These are phyloP conservation scores for Irena cyanogastra DNA, from an alignment of 2,113 vertebrate genomes.

Conservation along the genomic window DNA sequence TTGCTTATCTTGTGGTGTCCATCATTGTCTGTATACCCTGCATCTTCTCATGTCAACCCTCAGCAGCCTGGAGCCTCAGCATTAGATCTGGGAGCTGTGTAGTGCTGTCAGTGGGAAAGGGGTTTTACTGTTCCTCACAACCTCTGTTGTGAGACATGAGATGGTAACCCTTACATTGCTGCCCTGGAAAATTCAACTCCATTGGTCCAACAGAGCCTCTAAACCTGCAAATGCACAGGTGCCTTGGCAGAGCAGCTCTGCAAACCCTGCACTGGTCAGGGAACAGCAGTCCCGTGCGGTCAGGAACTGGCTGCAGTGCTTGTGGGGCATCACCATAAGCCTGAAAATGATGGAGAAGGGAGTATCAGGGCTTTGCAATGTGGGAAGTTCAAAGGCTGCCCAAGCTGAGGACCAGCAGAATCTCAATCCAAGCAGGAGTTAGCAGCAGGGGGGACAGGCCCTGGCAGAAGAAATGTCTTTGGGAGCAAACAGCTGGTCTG, in stretches of 20 bases:
- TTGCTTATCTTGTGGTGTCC: not conserved
- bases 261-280: not conserved
- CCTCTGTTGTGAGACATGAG: not conserved
- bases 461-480: not conserved
- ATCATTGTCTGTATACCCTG: not conserved
- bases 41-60: not conserved
- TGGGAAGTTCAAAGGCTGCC: not conserved
- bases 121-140: not conserved
- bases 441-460: not conserved
- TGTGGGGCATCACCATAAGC: not conserved
- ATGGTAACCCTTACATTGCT: not conserved
- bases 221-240: not conserved
- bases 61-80: not conserved
- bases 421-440: not conserved
- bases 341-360: not conserved
- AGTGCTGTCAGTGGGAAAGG: not conserved
- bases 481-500: not conserved
- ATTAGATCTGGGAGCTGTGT: not conserved
- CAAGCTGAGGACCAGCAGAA: fast-evolving
- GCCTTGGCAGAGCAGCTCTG: not conserved
- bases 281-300: not conserved
- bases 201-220: not conserved
- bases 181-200: not conserved
- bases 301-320: not conserved
- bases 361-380: not conserved